Base-by-base conservation (phyloP, 2,888 invertebrate species). In the Eubasilissa splendida region DNA sequence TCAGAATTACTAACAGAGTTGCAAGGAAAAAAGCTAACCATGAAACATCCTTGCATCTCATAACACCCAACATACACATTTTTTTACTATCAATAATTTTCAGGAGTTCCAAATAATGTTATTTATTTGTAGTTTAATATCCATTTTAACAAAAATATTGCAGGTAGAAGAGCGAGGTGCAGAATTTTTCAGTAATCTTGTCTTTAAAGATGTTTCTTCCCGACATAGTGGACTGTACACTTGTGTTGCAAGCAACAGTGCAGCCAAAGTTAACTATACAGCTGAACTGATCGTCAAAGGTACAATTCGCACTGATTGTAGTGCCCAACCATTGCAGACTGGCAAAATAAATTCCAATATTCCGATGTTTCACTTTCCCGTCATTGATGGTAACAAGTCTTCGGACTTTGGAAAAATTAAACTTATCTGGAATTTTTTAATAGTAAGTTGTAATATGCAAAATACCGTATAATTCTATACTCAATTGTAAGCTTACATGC, bases 281-380 rank as follows among this genome's bases (percentile, higher is more conserved):
- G 94, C 94, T 81, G 93, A 94, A 85, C 89, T 95, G 86, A 93
- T 94, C 89, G 94, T 95, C 84, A 93, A 94, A 91, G 94, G 94
- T 94, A 93, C 87, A n/a, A 22, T 42, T 52, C 58, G 79, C 74
- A 76, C 74, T 54, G 56, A 31, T 68, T 54, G 73, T 77, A 78
- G 77, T 70, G 31, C 73, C 77, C 73, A 65, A 59, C 74, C 74
- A 58, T 65, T 33, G 42, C 77, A 80, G 53, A 68, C 7, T 14
- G 42, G 54, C 76, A 42, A 76, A 76, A 76, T 56, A 52, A 66
- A 65, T 33, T 76, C 65, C 76, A 52, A 42, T 12, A 50, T 74
- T 74, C 74, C 42, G 53, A 56, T 71, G 53, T 31, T 53, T 42
- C 60, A 22, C 60, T 60, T 42, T 42, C 42, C 7, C 42, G 7